A percentile compares a stretch with the other conserved stretches of the same genome.
Evolutionary conservation across 1,140 invertebrate species (phyloP).

Genomic region (Macrobrachium nipponense): DNA sequence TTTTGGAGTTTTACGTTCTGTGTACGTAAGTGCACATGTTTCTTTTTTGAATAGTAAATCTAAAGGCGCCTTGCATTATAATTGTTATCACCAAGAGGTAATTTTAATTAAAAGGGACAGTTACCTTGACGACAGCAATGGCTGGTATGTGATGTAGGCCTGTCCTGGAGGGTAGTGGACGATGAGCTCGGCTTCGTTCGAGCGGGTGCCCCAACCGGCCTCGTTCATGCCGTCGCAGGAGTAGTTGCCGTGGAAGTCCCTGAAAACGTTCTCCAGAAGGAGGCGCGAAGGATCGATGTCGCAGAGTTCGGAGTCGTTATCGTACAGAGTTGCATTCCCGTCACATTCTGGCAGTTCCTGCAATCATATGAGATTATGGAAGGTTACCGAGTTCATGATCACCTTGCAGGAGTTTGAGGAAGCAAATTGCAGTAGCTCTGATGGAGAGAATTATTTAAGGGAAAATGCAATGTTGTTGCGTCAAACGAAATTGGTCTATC

Average conservation of each 20-base stretch:
- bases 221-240: slow-evolving; percentile 88
- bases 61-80: not conserved
- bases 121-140: slow-evolving; percentile 83
- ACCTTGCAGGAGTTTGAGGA: no score
- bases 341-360: slow-evolving; percentile 57
- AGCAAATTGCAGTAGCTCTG: no score
- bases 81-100: not conserved
- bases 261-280: slow-evolving; percentile 82
- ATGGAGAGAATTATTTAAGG: no score
- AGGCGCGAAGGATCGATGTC: slow-evolving; percentile 87
- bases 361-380: no score
- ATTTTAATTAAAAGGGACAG: slow-evolving; percentile 73
- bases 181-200: slow-evolving; percentile 78
- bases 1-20: no score
- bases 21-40: no score
- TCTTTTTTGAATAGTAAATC: no score
- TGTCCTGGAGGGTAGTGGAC: slow-evolving; percentile 85
- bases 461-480: no score
- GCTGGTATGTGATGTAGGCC: slow-evolving; percentile 78
- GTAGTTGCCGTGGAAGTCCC: slow-evolving; percentile 91
- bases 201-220: slow-evolving; percentile 85
- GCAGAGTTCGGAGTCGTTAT: slow-evolving; percentile 73
- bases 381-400: no score
- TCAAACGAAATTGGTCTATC: not conserved
- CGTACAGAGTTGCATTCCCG: slow-evolving; percentile 50